Evolutionary conservation across 2,888 invertebrate genomes (phyloP).

Genomic region (Caradrina clavipalpis): DNA sequence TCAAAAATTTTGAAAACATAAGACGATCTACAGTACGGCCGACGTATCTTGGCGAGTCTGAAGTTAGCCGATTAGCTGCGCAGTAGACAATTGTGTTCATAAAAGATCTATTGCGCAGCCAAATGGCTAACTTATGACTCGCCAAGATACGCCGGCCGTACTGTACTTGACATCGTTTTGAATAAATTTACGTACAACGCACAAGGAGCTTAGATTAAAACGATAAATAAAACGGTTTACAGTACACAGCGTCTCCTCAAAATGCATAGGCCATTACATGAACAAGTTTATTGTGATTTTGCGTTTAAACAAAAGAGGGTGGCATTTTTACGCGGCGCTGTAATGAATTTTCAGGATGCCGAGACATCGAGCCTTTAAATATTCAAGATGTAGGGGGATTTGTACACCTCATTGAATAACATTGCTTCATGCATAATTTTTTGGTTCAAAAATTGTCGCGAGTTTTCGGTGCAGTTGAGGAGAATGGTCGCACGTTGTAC

Average conservation of each 20-base stretch:
- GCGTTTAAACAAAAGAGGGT: constrained; percentile 88
- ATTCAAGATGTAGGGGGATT: constrained; percentile 83
- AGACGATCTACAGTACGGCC: background rate
- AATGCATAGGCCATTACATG: constrained; percentile 86
- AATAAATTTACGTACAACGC: constrained; percentile 45
- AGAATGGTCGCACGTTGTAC: background rate
- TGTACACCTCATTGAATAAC: constrained; percentile 89
- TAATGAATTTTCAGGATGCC: constrained; percentile 85
- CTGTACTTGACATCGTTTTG: constrained; percentile 7
- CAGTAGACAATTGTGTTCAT: too few relatives aligned
- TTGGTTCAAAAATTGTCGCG: constrained; percentile 74
- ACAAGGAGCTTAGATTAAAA: constrained; percentile 71
- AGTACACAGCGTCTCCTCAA: constrained; percentile 74
- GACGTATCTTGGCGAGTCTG: too few relatives aligned
- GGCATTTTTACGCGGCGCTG: constrained; percentile 81
- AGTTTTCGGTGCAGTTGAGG: constrained; percentile 31
- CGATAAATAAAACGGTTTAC: constrained; percentile 72
- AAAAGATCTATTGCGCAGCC: too few relatives aligned
- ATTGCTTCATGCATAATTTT: constrained; percentile 89
- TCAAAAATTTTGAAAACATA: background rate
- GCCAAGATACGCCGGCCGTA: too few relatives aligned
- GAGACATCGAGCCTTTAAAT: constrained; percentile 85
- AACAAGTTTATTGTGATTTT: constrained; percentile 89
- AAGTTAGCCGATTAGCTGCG: too few relatives aligned
- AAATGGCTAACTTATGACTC: too few relatives aligned